Evolutionary conservation across 2,113 vertebrate genomes (phyloP).

Genomic region (Cottus gobio): DNA sequence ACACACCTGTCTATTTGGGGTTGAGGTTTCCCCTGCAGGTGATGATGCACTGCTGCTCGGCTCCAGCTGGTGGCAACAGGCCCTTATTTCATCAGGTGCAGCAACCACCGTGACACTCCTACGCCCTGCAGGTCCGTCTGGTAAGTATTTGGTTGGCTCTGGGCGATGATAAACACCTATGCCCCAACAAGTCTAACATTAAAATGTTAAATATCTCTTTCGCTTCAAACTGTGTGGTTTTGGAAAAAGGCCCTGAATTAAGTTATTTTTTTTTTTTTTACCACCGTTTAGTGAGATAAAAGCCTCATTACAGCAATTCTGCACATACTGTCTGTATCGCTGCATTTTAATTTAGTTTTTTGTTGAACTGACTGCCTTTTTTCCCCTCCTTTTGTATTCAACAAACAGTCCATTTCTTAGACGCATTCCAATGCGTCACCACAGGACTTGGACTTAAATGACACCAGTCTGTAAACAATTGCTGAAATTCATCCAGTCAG

Average conservation of each 20-base stretch:
- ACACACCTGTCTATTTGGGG: conserved; percentile 62
- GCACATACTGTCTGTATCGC: neutral
- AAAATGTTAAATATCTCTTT: conserved; percentile 32
- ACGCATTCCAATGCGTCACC: neutral
- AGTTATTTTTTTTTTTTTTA: conserved; percentile 52
- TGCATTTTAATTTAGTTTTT: conserved; percentile 6
- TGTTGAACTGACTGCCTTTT: conserved; percentile 3
- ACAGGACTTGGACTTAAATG: conserved; percentile 3
- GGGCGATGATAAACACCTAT: conserved; percentile 35
- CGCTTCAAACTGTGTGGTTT: conserved; percentile 25
- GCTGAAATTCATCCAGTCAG: conserved; percentile 43
- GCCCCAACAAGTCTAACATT: conserved; percentile 4
- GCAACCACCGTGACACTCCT: conserved; percentile 20
- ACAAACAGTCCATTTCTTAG: neutral
- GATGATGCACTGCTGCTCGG: conserved; percentile 74
- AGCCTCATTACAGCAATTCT: conserved; percentile 34
- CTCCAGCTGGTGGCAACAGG: conserved; percentile 83
- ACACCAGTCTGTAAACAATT: conserved; percentile 26
- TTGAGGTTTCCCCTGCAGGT: conserved; percentile 72
- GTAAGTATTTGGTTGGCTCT: conserved; percentile 5
- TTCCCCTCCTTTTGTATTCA: neutral
- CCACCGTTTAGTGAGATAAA: conserved; percentile 40
- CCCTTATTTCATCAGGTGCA: conserved; percentile 55
- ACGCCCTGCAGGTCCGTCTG: conserved; percentile 31
- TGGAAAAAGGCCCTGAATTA: conserved; percentile 6